A percentile compares a stretch with the other conserved stretches of the same genome.
Conservation (phyloP, 2,797 vertebrate genomes). For the Enteromius trimaculatus region DNA sequence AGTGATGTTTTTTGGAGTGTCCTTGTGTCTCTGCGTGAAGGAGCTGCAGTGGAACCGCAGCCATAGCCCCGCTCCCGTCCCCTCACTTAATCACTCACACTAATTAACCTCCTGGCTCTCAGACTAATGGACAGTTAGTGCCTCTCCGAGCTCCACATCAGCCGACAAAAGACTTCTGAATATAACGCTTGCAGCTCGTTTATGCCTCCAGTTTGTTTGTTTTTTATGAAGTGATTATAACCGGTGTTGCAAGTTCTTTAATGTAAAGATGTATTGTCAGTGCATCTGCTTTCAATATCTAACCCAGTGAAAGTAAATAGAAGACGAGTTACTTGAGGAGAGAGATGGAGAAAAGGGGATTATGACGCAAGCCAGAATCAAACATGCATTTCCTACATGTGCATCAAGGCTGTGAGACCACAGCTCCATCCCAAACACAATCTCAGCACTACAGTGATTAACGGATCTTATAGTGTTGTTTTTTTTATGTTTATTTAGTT, state of each 20-base stretch:
- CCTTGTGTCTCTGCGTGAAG: conserved; percentile 39
- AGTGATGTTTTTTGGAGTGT: conserved; percentile 44
- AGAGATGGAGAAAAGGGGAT: not conserved
- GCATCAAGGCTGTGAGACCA: not conserved
- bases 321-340: not conserved
- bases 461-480: not conserved
- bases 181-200: not conserved
- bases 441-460: not conserved
- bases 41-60: conserved; percentile 6
- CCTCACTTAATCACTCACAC: conserved; percentile 72
- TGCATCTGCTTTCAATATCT: conserved; percentile 8
- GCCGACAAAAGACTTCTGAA: conserved; percentile 32
- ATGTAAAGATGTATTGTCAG: not conserved
- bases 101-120: conserved; percentile 71
- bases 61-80: conserved; percentile 16
- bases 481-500: not conserved
- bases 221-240: not conserved
- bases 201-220: not conserved
- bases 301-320: not conserved
- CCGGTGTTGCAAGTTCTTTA: not conserved
- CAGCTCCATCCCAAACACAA: not conserved
- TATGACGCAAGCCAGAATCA: conserved; percentile 12
- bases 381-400: not conserved
- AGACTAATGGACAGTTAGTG: conserved; percentile 52
- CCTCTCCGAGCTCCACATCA: conserved; percentile 55